A percentile compares a stretch with the other conserved stretches of the same genome.
Evolutionary conservation across 2,113 vertebrate species (phyloP).

Genomic region (Copsychus sechellarum): DNA sequence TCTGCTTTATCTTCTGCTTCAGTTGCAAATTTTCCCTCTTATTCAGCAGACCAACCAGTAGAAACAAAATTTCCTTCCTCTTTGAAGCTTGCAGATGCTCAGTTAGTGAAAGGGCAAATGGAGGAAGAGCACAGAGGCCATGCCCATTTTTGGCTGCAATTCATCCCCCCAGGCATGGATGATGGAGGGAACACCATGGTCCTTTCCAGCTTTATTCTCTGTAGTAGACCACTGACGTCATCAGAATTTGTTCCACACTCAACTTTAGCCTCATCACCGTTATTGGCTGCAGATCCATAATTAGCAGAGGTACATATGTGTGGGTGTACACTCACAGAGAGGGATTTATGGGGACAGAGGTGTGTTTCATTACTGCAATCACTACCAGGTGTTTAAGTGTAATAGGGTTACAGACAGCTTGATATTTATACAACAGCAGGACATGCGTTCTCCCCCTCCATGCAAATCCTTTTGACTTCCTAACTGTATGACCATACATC

Average conservation of each 20-base stretch:
- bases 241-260: neutral
- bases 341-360: neutral
- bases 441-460: neutral
- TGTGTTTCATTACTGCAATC: neutral
- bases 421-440: neutral
- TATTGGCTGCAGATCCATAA: neutral
- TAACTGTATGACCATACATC: neutral
- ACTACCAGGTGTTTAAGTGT: neutral
- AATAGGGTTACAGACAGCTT: neutral
- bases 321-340: fast-evolving
- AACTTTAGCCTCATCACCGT: neutral
- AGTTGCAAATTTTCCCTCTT: constrained; percentile 45
- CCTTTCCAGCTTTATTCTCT: neutral
- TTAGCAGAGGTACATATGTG: neutral
- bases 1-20: constrained; percentile 28
- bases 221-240: neutral
- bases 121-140: neutral
- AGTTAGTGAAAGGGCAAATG: neutral
- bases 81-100: constrained; percentile 35
- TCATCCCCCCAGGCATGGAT: neutral
- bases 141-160: neutral
- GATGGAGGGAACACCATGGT: neutral
- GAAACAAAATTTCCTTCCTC: constrained; percentile 48
- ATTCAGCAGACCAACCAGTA: constrained; percentile 22
- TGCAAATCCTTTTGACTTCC: neutral